Conservation (phyloP, 2,113 vertebrate species). For the Morone saxatilis region DNA sequence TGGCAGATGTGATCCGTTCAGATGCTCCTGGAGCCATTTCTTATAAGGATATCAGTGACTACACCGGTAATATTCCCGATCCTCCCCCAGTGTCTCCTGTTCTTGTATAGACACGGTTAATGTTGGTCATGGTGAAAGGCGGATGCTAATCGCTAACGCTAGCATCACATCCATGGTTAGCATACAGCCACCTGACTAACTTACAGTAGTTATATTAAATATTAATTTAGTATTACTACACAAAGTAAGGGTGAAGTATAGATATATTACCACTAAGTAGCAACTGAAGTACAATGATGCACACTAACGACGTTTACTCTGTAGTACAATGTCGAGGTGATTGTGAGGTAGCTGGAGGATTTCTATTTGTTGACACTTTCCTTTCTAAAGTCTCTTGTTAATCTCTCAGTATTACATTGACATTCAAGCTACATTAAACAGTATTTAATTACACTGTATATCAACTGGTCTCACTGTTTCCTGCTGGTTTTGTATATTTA, state of each 20-base stretch:
- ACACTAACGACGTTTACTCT: neutral
- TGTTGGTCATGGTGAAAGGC: rapidly evolving
- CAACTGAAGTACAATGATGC: neutral
- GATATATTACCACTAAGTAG: neutral
- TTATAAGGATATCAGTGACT: conserved; percentile 81
- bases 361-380: neutral
- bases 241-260: neutral
- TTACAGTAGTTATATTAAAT: neutral
- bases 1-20: conserved; percentile 81
- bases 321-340: neutral
- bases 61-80: conserved; percentile 68
- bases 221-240: neutral
- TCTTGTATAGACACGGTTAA: no score
- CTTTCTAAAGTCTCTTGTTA: neutral
- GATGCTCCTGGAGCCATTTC: conserved; percentile 71
- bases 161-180: conserved; percentile 9
- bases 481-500: no score
- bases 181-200: neutral
- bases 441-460: neutral
- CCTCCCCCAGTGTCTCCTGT: rapidly evolving
- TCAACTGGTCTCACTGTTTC: neutral
- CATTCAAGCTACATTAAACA: neutral
- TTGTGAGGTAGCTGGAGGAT: neutral
- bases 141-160: conserved; percentile 26
- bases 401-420: neutral